These are phyloP conservation scores for Himalopsyche japonica DNA, from an alignment of 2,888 invertebrate species.

Conservation along the genomic window DNA sequence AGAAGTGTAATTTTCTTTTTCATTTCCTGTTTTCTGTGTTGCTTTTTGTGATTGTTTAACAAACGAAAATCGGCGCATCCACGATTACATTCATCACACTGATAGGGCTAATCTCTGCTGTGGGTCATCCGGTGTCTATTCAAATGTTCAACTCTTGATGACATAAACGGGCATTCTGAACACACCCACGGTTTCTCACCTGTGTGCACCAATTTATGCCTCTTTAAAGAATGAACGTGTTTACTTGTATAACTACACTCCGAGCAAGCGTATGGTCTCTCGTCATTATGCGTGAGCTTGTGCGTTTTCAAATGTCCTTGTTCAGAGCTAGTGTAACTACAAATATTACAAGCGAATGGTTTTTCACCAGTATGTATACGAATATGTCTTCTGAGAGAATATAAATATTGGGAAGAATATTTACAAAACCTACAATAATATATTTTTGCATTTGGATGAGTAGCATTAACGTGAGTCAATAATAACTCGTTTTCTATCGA, in stretches of 20 bases:
- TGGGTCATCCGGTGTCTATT: neutral
- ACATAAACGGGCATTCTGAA: neutral
- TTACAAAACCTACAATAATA: neutral
- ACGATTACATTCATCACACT: neutral
- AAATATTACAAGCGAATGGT: neutral
- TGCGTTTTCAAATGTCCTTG: neutral
- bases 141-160: neutral
- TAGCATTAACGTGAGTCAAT: neutral
- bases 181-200: neutral
- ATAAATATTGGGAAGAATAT: neutral
- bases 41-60: neutral
- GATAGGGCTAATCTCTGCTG: neutral
- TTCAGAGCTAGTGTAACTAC: neutral
- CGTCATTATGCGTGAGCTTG: neutral
- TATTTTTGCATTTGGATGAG: neutral
- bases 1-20: neutral
- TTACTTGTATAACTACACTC: neutral
- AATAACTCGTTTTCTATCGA: neutral
- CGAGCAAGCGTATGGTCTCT: neutral
- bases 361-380: neutral
- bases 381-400: neutral
- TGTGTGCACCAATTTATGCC: neutral
- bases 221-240: neutral
- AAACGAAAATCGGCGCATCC: neutral
- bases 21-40: neutral